Percentiles rank a stretch among this genome's conserved stretches.
phyloP scores from a whole-genome alignment of 1,140 invertebrate genomes.

The Nasonia longicornis region DNA sequence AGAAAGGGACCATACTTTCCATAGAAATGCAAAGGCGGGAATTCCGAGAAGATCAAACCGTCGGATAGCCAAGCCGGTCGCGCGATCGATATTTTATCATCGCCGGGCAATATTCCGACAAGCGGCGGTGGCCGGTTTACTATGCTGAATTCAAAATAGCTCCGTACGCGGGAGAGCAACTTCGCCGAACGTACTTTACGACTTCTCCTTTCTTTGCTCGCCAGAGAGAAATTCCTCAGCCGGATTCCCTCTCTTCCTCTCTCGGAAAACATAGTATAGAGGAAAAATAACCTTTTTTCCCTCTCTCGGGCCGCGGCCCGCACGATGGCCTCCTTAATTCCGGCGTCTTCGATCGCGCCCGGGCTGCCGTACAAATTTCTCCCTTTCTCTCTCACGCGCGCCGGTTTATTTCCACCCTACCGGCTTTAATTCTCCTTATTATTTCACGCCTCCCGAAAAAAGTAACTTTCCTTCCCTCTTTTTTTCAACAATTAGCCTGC shows the following conservation, averaged over 20 bases:
- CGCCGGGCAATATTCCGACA: conserved; percentile 18
- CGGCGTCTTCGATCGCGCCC: conserved; percentile 16
- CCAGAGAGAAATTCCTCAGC: background rate
- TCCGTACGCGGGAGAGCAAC: background rate
- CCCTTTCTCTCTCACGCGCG: background rate
- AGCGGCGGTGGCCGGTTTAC: background rate
- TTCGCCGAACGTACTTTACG: conserved; percentile 23
- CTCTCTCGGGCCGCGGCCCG: background rate
- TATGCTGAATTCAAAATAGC: conserved; percentile 34
- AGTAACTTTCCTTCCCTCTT: background rate
- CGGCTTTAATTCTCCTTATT: background rate
- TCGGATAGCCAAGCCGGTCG: background rate
- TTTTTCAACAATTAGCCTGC: background rate
- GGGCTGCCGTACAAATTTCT: conserved; percentile 17
- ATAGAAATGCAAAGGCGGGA: background rate
- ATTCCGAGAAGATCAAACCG: background rate
- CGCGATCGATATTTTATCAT: conserved; percentile 33
- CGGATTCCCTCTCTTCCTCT: conserved; percentile 18
- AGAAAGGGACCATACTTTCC: background rate
- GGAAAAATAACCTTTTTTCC: conserved; percentile 10
- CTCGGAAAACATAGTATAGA: conserved; percentile 3
- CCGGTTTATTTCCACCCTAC: background rate
- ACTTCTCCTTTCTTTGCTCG: background rate
- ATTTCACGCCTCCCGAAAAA: background rate
- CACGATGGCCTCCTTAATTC: conserved; percentile 24